phyloP scores from a whole-genome alignment of 2,113 vertebrate genomes.

The Pseudorhombus dupliciocellatus region DNA sequence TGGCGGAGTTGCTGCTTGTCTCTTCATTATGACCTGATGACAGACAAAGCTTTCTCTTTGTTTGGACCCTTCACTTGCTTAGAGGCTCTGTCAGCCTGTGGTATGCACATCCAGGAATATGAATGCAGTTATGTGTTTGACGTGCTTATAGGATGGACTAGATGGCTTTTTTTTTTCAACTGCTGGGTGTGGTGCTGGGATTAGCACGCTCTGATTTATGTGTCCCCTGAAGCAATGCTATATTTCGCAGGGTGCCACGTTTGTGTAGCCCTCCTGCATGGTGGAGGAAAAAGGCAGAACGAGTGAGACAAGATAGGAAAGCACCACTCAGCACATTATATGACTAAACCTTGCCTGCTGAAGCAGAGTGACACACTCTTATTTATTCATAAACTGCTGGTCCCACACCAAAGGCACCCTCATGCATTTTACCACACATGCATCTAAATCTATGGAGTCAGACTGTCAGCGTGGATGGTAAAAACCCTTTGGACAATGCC shows the following conservation, averaged over 20 bases:
- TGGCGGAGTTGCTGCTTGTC: constrained; percentile 16
- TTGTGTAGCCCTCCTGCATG: constrained; percentile 17
- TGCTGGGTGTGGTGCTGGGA: constrained; percentile 5
- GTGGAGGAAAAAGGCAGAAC: constrained; percentile 3
- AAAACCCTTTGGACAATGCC: no score
- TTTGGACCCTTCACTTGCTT: constrained; percentile 25
- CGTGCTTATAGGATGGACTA: neutral
- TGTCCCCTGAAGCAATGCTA: neutral
- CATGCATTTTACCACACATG: no score
- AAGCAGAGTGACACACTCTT: neutral
- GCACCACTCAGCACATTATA: neutral
- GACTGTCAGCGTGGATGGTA: no score
- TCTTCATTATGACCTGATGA: constrained; percentile 64
- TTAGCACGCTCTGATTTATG: neutral
- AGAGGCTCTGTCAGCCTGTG: constrained; percentile 23
- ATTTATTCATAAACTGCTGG: no score
- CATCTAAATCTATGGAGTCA: no score
- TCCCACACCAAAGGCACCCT: no score
- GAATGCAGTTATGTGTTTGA: constrained; percentile 4
- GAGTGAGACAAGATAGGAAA: constrained; percentile 24
- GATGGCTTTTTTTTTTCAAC: neutral
- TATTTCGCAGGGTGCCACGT: neutral
- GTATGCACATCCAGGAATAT: constrained; percentile 24
- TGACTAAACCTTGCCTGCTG: neutral
- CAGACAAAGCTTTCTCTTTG: constrained; percentile 43